Conservation (phyloP, 2,888 invertebrate genomes). For the Noctua pronuba region DNA sequence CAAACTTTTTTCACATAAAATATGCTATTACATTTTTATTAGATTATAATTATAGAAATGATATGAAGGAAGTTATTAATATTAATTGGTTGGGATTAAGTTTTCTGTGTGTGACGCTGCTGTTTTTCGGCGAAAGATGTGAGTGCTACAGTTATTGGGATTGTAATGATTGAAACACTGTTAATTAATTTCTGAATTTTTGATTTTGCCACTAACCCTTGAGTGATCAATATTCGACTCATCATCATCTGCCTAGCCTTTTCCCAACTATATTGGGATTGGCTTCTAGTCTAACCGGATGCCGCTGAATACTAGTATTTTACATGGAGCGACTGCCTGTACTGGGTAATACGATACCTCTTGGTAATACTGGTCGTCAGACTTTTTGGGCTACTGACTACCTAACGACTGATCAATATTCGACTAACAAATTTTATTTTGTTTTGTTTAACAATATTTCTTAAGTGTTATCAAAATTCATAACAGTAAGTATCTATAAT, state of each 20-base stretch:
- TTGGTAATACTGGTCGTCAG: no score
- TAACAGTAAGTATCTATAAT: neutral
- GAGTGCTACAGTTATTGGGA: neutral
- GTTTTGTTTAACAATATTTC: neutral
- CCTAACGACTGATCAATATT: neutral
- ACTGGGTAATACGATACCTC: no score
- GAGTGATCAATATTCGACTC: neutral
- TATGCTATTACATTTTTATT: slow-evolving; percentile 65
- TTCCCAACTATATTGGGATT: no score
- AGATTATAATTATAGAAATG: slow-evolving; percentile 67
- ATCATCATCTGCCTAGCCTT: no score
- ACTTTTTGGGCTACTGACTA: no score
- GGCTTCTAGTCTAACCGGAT: no score
- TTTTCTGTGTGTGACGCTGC: slow-evolving; percentile 36
- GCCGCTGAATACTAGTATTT: no score
- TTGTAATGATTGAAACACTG: slow-evolving; percentile 1
- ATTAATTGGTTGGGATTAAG: slow-evolving; percentile 54
- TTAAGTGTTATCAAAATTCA: neutral
- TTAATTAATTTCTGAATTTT: neutral
- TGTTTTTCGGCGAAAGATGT: slow-evolving; percentile 46
- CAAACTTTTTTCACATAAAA: slow-evolving; percentile 58
- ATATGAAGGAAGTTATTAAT: slow-evolving; percentile 67
- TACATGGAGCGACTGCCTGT: no score
- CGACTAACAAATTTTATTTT: no score
- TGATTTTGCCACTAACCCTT: no score